Percentiles rank a stretch among this genome's conserved stretches.
Conservation (phyloP, 1,140 invertebrate genomes). For the Asobara japonica region DNA sequence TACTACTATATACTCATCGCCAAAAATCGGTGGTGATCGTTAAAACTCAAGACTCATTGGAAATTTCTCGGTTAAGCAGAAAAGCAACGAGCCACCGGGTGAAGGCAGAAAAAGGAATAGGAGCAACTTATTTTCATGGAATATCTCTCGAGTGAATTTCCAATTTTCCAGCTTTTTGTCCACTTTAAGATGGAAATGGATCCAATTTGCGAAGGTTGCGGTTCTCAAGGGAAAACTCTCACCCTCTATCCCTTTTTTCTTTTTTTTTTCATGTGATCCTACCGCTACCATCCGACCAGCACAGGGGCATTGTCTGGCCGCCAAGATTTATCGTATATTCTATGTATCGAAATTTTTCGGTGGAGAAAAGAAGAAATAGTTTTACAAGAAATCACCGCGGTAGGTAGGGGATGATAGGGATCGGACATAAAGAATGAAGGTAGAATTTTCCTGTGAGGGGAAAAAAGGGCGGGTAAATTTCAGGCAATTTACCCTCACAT, state of each 20-base stretch:
- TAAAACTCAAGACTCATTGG: neutral
- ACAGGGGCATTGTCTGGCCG: neutral
- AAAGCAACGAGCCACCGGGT: neutral
- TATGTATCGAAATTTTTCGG: neutral
- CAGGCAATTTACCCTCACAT: neutral
- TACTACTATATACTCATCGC: neutral
- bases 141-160: constrained; percentile 30
- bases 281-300: neutral
- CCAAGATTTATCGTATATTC: constrained; percentile 9
- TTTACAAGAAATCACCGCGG: neutral
- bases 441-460: neutral
- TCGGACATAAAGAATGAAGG: neutral
- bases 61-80: constrained; percentile 15
- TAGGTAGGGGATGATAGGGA: neutral
- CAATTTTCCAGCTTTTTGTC: constrained; percentile 29
- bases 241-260: neutral
- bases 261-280: neutral
- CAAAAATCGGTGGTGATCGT: neutral
- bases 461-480: neutral
- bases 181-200: constrained; percentile 26
- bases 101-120: neutral
- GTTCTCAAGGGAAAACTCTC: constrained; percentile 17
- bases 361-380: neutral
- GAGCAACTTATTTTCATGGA: constrained; percentile 3
- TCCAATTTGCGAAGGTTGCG: constrained; percentile 31